Evolutionary conservation across 1,140 invertebrate species (phyloP).

Genomic region (Apis florea): DNA sequence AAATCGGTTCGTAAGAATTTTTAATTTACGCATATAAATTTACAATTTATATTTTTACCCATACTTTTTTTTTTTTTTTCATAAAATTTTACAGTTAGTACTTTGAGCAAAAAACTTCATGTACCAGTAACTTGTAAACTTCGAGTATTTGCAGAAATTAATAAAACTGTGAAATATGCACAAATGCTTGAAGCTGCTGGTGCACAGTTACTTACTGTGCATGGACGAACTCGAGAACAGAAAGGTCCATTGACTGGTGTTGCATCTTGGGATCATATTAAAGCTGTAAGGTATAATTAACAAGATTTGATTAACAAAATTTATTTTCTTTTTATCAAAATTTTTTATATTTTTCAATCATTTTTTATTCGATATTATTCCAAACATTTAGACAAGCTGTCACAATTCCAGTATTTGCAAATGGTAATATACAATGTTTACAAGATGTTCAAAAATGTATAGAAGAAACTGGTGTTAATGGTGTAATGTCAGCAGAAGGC

Average conservation of each 20-base stretch:
- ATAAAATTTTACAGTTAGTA: slow-evolving; percentile 64
- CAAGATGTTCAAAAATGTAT: slow-evolving; percentile 94
- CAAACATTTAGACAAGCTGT: slow-evolving; percentile 85
- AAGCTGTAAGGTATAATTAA: slow-evolving; percentile 88
- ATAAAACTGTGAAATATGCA: slow-evolving; percentile 95
- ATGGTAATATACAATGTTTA: slow-evolving; percentile 97
- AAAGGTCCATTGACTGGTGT: slow-evolving; percentile 97
- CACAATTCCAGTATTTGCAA: slow-evolving; percentile 96
- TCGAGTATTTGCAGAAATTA: slow-evolving; percentile 92
- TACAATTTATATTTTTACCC: neutral
- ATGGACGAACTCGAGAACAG: slow-evolving; percentile 97
- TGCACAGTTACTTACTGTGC: slow-evolving; percentile 95
- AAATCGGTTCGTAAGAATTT: slow-evolving; percentile 86
- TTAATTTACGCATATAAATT: too few species aligned
- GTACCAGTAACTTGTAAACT: slow-evolving; percentile 98
- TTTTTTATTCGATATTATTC: neutral
- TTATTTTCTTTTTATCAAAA: neutral
- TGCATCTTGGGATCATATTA: slow-evolving; percentile 96
- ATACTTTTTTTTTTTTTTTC: neutral
- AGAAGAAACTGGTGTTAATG: slow-evolving; percentile 91
- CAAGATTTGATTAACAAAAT: neutral
- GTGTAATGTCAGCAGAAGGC: slow-evolving; percentile 95
- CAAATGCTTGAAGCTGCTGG: slow-evolving; percentile 97
- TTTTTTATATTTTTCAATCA: neutral
- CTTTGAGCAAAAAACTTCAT: slow-evolving; percentile 83